Conservation (phyloP, 2,888 invertebrate species). For the Orgyia antiqua region DNA sequence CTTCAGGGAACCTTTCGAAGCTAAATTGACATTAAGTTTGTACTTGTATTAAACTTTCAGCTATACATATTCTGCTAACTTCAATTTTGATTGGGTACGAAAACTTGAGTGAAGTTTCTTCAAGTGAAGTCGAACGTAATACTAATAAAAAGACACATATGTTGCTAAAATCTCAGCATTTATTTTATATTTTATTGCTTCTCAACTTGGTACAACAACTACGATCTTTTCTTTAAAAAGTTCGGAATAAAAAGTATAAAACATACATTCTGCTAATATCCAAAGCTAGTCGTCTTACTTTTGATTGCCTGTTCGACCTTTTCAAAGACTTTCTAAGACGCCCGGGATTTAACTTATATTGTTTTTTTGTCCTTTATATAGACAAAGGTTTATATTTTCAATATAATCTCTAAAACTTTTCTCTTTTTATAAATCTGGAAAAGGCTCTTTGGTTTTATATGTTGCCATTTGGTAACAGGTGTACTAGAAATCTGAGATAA, state of each 20-base stretch:
- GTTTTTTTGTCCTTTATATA: slow-evolving; percentile 10
- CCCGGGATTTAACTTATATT: slow-evolving; percentile 18
- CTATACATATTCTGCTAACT: slow-evolving; percentile 61
- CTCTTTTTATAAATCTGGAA: slow-evolving; percentile 3
- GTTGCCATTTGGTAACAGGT: slow-evolving; percentile 10
- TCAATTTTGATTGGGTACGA: slow-evolving; percentile 57
- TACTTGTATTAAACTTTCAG: slow-evolving; percentile 49
- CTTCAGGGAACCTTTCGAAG: slow-evolving; percentile 32
- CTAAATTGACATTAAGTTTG: slow-evolving; percentile 34
- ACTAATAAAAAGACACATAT: no score
- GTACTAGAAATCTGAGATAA: no score
- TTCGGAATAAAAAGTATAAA: no score
- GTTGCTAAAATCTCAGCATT: no score
- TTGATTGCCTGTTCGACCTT: slow-evolving; percentile 22
- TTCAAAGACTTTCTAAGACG: slow-evolving; percentile 14
- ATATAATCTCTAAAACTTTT: slow-evolving; percentile 2
- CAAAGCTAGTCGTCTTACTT: no score
- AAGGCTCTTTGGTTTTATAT: slow-evolving; percentile 4
- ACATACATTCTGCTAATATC: no score
- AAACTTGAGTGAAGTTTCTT: slow-evolving; percentile 29
- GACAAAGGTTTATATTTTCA: no score
- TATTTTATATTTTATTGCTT: no score
- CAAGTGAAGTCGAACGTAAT: no score
- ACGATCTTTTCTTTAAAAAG: no score
- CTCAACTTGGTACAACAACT: no score